Conservation (phyloP, 2,797 vertebrate species). For the Florisuga fusca region DNA sequence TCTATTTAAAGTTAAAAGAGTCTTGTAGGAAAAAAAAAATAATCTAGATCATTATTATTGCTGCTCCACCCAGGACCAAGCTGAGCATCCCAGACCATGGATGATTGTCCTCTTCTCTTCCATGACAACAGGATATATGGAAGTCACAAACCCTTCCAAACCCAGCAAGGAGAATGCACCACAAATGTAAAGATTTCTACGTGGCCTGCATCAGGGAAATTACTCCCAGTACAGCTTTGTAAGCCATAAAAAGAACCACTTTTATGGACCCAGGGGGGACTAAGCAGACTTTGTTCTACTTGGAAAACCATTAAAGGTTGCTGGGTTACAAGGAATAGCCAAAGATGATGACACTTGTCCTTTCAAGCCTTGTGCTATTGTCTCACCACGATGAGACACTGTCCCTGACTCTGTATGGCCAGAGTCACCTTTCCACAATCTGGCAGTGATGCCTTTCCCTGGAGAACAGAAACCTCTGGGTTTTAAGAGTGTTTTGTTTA, state of each 20-base stretch:
- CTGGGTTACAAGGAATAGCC: background rate
- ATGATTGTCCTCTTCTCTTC: background rate
- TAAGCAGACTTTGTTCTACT: background rate
- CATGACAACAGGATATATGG: background rate
- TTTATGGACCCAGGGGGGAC: background rate
- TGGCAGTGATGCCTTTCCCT: background rate
- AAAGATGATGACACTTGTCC: background rate
- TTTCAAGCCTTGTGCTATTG: background rate
- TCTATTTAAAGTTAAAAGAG: background rate
- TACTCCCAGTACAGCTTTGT: background rate
- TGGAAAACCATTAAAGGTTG: background rate
- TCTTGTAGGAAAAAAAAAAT: background rate
- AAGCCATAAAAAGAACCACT: background rate
- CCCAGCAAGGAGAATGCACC: background rate
- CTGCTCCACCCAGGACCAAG: background rate
- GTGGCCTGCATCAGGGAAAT: background rate
- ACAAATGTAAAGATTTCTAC: background rate
- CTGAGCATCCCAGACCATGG: background rate
- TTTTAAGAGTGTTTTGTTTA: background rate
- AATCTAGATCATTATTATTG: background rate
- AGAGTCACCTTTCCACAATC: background rate
- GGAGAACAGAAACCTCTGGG: background rate
- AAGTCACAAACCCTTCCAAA: background rate
- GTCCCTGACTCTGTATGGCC: background rate
- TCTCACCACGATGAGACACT: background rate